Evolutionary conservation across 2,888 invertebrate genomes (phyloP), one percentile per base, ranked within the genome.

Genomic region (Rotaria sp.): DNA sequence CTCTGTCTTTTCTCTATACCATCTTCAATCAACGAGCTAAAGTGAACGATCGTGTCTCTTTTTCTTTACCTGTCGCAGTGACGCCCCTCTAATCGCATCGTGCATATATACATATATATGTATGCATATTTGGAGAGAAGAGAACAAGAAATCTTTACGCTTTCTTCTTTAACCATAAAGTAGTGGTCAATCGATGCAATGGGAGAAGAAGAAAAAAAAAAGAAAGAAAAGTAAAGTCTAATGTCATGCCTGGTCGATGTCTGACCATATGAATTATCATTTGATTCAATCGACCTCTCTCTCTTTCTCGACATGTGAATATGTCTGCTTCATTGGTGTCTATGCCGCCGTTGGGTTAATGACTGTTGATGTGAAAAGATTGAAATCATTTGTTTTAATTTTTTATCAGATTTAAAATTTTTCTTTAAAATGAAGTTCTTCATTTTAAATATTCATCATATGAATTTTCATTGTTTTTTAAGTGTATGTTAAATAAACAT

Each of bases 1-100:
- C n/a, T n/a, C n/a, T n/a, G n/a, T n/a, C n/a, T n/a, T n/a, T 80
- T 80, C 80, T 80, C 80, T 80, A 26, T 80, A 67, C 67, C 67
- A 67, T 67, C 67, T 67, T 67, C 67, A 67, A 67, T 67, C 67
- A 67, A 67, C 67, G 67, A 67, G 67, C 67, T 67, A 67, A 67
- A 7, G 35, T 67, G 67, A 35, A 67, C 67, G 67, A 67, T 67
- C 67, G 67, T 18, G 35, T 67, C 67, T 67, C 67, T 67, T 67
- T 52, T 67, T 67, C 67, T 35, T 67, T 67, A 67, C 67, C 67
- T 67, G 67, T 67, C 67, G 67, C 67, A 67, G 67, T 67, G 35
- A 67, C 67, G 67, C 67, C 67, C 67, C 67, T 67, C 30, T 67
- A 67, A 67, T 67, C 67, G 67, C 67, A 67, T 67, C 30, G 67